A percentile compares a stretch with the other conserved stretches of the same genome.
These are phyloP conservation scores for Strigamia crassipes DNA, from an alignment of 2,888 invertebrate species.

Conservation along the genomic window DNA sequence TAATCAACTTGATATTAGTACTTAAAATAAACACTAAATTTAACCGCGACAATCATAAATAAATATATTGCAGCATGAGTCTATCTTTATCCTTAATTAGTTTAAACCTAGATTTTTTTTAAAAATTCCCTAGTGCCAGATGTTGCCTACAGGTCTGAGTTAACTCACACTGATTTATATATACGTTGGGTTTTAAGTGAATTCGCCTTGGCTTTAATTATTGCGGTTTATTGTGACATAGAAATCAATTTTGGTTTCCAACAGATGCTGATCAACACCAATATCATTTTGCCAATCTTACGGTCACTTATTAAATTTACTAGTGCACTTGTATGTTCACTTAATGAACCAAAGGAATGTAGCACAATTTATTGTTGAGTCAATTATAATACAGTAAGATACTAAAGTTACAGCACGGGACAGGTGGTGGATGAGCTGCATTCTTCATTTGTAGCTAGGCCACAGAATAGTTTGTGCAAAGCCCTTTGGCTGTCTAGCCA, in stretches of 20 bases:
- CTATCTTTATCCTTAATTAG: too few species aligned
- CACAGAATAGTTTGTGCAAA: not conserved
- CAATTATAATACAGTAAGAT: too few species aligned
- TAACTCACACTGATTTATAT: not conserved
- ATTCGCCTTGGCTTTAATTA: not conserved
- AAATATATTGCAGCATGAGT: too few species aligned
- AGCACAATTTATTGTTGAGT: not conserved
- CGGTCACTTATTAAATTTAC: not conserved
- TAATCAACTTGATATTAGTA: too few species aligned
- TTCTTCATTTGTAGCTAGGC: not conserved
- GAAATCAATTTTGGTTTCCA: not conserved
- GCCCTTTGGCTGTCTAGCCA: not conserved
- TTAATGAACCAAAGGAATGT: not conserved
- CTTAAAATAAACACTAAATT: too few species aligned
- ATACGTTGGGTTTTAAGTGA: not conserved
- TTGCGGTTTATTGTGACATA: not conserved
- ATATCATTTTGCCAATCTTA: not conserved
- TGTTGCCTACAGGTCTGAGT: not conserved
- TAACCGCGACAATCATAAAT: too few species aligned
- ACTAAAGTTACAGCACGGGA: too few species aligned
- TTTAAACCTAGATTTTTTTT: too few species aligned
- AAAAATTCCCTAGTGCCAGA: not conserved
- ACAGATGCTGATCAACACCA: not conserved
- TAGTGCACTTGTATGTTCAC: not conserved
- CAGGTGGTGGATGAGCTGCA: too few species aligned